Conservation (phyloP, 2,113 vertebrate species). For the Hemichromis elongatus region DNA sequence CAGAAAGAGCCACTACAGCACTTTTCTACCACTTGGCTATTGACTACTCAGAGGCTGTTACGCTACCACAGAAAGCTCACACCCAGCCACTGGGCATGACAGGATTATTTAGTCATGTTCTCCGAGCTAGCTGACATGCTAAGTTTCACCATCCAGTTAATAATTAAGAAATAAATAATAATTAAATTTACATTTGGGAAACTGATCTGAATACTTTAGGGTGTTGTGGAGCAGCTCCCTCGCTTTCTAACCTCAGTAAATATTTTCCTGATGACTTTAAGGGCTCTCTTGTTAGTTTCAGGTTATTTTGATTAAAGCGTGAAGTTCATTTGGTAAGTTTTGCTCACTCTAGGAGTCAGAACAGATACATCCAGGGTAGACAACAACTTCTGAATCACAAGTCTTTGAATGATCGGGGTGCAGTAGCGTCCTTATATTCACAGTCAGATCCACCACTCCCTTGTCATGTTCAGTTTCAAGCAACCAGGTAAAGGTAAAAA, state of each 20-base stretch:
- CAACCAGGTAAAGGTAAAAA: neutral
- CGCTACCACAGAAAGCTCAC: neutral
- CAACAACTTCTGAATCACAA: neutral
- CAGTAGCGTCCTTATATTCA: neutral
- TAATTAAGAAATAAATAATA: neutral
- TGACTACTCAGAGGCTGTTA: neutral
- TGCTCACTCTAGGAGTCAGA: neutral
- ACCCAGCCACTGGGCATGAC: neutral
- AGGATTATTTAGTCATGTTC: neutral
- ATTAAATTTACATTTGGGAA: neutral
- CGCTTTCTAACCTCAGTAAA: neutral
- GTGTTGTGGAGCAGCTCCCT: neutral
- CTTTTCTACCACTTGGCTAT: neutral
- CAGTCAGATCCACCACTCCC: neutral
- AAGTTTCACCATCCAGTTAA: neutral
- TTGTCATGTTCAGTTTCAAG: neutral
- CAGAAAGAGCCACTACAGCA: neutral
- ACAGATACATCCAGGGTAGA: neutral
- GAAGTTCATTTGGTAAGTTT: neutral
- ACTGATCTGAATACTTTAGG: neutral
- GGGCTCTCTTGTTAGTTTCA: neutral
- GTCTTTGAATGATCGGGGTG: rapidly evolving
- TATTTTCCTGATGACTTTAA: neutral
- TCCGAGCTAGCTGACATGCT: neutral
- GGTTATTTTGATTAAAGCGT: neutral